Evolutionary conservation across 2,113 vertebrate genomes (phyloP).

Genomic region (Ardeotis arabs): DNA sequence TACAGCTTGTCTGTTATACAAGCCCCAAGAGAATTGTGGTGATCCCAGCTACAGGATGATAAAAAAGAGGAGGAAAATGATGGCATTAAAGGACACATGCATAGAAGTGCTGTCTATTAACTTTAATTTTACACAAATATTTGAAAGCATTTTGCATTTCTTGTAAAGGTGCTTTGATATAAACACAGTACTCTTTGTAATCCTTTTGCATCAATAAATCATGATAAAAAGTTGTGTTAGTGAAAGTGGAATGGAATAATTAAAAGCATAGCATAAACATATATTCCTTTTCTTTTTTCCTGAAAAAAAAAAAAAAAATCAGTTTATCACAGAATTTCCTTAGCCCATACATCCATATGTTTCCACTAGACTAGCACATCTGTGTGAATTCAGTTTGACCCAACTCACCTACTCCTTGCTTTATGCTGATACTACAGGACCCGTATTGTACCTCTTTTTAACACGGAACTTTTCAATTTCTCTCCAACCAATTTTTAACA

Average conservation of each 20-base stretch:
- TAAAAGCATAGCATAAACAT: neutral
- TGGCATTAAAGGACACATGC: neutral
- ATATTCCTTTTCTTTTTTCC: accelerated
- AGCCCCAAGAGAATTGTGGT: neutral
- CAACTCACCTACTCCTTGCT: neutral
- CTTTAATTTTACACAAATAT: neutral
- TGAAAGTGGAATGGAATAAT: neutral
- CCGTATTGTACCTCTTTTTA: neutral
- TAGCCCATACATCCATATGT: neutral
- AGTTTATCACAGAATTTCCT: neutral
- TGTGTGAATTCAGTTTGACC: neutral
- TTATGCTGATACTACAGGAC: neutral
- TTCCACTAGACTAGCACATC: neutral
- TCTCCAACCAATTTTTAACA: neutral
- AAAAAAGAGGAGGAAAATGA: neutral
- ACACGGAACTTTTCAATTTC: neutral
- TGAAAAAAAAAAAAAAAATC: neutral
- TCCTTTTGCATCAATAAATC: neutral
- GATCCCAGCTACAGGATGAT: neutral
- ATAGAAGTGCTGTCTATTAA: neutral
- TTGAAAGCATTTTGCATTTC: neutral
- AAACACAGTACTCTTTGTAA: neutral
- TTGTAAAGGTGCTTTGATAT: neutral
- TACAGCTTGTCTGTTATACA: neutral
- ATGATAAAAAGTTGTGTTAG: neutral